These are phyloP conservation scores for Vulpes ferrilata DNA, from an alignment of 2,113 vertebrate genomes.

Conservation along the genomic window DNA sequence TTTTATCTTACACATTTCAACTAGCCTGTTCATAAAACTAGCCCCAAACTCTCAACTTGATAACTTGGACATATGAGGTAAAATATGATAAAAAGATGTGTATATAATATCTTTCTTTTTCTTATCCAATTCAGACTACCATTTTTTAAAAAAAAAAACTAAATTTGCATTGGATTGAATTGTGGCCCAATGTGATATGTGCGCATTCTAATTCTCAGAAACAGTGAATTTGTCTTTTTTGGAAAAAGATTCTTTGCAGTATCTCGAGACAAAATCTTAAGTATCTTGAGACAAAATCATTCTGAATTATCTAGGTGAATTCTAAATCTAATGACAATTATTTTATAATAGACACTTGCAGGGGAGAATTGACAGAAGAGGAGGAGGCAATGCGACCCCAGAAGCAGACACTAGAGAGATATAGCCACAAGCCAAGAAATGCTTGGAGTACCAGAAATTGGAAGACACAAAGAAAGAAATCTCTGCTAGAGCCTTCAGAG, in stretches of 20 bases:
- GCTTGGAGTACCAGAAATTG: rapidly evolving
- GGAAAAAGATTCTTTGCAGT: neutral
- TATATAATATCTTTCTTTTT: neutral
- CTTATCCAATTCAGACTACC: neutral
- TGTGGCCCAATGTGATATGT: neutral
- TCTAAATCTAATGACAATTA: neutral
- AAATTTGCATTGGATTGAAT: neutral
- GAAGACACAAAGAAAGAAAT: neutral
- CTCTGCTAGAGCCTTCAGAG: rapidly evolving
- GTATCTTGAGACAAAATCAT: neutral
- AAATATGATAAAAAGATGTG: neutral
- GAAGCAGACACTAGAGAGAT: neutral
- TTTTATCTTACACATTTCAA: neutral
- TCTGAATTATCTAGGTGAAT: neutral
- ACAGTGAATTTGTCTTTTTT: neutral
- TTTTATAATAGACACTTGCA: neutral
- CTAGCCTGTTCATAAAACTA: neutral
- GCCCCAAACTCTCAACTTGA: neutral
- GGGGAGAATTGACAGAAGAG: neutral
- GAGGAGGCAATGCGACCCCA: neutral
- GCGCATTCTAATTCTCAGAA: neutral
- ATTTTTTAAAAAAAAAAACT: neutral
- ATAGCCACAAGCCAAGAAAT: neutral
- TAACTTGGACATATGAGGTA: neutral
- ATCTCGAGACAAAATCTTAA: neutral